Base-by-base conservation (phyloP, 2,888 invertebrate genomes). In the Noctua pronuba region DNA sequence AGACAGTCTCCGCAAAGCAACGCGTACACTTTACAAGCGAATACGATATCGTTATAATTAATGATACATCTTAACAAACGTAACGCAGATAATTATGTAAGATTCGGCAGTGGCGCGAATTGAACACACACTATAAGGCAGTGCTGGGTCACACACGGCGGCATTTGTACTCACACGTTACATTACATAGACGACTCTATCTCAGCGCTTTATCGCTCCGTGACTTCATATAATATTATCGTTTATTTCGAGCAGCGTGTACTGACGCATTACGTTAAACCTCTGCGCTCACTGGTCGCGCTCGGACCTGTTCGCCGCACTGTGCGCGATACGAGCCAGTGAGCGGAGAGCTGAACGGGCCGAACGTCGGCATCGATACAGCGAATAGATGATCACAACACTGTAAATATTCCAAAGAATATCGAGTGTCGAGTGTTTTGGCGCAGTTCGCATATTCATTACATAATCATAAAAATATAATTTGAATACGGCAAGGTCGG, bases 61-160 rank as follows among this genome's bases (percentile, higher is more conserved):
- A n/a, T 79, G 58, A 73, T 66, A 75, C 24, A 75, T 44, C 38
- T 74, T 58, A 72, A 70, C 41, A 79, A 75, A 83, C 77, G 46
- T 68, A 79, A 70, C 67, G 82, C 75, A 77, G 66, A 75, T 60
- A 82, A 77, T 79, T 64, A 75, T 84, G 72, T 62, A 82, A 87
- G 73, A 89, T 88, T 89, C 87, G 89, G 89, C 90, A 88, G 90
- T 89, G 82, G 89, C 88, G 90, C 89, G 89, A 87, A 85, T 90
- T 92, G 93, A 93, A 93, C 94, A 94, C 94, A 92, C 89, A 91
- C 89, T 85, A 79, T 93, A 93, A 94, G 94, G 94, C 94, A 93
- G 92, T 90, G 91, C 84, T 76, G 73, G 78, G 71, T 38, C 62
- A 80, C 74, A 77, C 79, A 68, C 82, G 69, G 68, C 68, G 71